phyloP scores from a whole-genome alignment of 2,113 vertebrate species.

The Micromys minutus region DNA sequence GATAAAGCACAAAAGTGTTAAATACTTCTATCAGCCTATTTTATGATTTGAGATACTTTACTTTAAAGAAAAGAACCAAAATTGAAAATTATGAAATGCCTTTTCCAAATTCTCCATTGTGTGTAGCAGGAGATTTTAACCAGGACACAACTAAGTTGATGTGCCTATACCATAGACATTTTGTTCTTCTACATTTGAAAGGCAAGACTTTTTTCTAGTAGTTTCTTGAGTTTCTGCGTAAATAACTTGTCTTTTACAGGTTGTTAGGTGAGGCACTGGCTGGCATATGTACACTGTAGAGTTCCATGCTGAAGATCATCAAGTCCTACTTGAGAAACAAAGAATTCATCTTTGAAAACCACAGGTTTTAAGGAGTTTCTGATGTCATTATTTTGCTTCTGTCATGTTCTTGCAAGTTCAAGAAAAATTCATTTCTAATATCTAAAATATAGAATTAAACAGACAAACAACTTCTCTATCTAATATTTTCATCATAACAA shows the following conservation, averaged over 20 bases:
- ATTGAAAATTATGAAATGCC: not conserved
- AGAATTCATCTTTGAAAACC: not conserved
- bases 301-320: not conserved
- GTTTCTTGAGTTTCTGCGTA: not conserved
- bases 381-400: not conserved
- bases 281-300: fast-evolving
- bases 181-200: not conserved
- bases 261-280: not conserved
- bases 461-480: not conserved
- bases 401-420: not conserved
- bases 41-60: not conserved
- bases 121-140: not conserved
- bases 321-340: not conserved
- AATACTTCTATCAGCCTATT: not conserved
- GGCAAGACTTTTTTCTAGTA: not conserved
- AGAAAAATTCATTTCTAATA: not conserved
- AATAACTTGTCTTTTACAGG: not conserved
- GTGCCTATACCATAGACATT: not conserved
- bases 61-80: not conserved
- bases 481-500: not conserved
- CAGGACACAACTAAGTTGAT: not conserved
- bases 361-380: not conserved
- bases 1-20: not conserved
- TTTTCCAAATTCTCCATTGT: not conserved
- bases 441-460: not conserved